phyloP scores from a whole-genome alignment of 2,888 invertebrate species.

The Strigamia maritima region DNA sequence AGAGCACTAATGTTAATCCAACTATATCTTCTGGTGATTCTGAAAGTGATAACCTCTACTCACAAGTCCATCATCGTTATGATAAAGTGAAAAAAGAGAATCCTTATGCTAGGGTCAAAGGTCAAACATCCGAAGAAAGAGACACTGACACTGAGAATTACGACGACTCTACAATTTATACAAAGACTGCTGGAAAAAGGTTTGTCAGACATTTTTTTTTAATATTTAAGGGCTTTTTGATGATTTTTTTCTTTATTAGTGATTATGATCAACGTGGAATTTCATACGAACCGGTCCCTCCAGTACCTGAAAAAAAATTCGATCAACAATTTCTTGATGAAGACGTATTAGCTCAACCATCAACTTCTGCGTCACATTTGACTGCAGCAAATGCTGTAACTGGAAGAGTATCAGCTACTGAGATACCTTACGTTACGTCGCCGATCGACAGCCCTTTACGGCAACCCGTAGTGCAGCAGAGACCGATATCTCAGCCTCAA shows the following conservation, averaged over 20 bases:
- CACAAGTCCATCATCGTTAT: constrained; percentile 61
- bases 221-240: not conserved
- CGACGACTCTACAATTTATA: constrained; percentile 44
- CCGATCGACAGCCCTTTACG: constrained; percentile 35
- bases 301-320: constrained; percentile 39
- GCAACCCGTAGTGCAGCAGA: not conserved
- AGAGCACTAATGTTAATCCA: not conserved
- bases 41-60: constrained; percentile 66
- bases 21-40: constrained; percentile 36
- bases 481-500: not conserved
- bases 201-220: not conserved
- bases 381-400: constrained; percentile 39
- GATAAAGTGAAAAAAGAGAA: constrained; percentile 46
- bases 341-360: constrained; percentile 2
- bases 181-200: not conserved
- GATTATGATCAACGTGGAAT: not conserved
- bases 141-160: constrained; percentile 48
- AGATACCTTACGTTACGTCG: constrained; percentile 37
- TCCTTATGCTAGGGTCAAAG: constrained; percentile 51
- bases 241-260: not conserved
- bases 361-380: constrained; percentile 17
- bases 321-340: constrained; percentile 9
- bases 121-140: constrained; percentile 43
- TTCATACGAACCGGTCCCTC: constrained; percentile 34
- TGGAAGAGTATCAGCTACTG: constrained; percentile 31